Base-by-base conservation (phyloP, 2,797 vertebrate species). In the Enteromius radiatus region DNA sequence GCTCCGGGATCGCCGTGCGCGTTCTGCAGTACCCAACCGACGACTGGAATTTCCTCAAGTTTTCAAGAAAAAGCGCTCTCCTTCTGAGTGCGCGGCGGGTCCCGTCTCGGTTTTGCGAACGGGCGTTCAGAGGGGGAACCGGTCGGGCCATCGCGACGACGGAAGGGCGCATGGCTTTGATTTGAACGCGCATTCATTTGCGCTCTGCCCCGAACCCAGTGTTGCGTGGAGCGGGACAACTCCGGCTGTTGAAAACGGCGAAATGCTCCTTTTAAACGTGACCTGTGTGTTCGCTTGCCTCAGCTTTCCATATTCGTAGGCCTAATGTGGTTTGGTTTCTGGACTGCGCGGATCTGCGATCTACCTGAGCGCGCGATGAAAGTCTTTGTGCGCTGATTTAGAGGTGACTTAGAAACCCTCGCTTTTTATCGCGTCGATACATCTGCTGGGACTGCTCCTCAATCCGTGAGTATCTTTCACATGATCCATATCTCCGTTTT, bases 1-100 rank as follows among this genome's bases (percentile, higher is more conserved):
- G 84, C 74, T 80, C 88, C 84, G 89, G 88, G 88, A 90, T 90
- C 88, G 88, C 89, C 90, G 88, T 43, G 54, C 71, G 67, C 71
- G 76, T 67, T 68, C 11, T 33, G 80, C 80, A 76, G 47, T 15
- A 68, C 71, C 43, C 33, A 23, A 54, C 43, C 33, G 17, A 54
- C 71, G 23, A 17, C 61, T 4, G 61, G 71, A 73, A 82, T 76
- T 64, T 76, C 23, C 12, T 65, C 5, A 75, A 75, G 45, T 81
- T 15, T 59, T 45, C 21, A 11, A 11, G 12, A 5, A 70, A 52
- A 43, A 52, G 70, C 15, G 33, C 33, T 4, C 36, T 54, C 3
- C 4, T 33, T 2, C 11, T 11, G 59, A 41, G 26, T 11, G 70
- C n/a, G 61, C 11, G 17, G 70, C 31, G 21, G 14, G 10, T 26